These are phyloP conservation scores for Gadopsis bispinosus DNA, from an alignment of 2,797 vertebrate genomes.

Conservation along the genomic window DNA sequence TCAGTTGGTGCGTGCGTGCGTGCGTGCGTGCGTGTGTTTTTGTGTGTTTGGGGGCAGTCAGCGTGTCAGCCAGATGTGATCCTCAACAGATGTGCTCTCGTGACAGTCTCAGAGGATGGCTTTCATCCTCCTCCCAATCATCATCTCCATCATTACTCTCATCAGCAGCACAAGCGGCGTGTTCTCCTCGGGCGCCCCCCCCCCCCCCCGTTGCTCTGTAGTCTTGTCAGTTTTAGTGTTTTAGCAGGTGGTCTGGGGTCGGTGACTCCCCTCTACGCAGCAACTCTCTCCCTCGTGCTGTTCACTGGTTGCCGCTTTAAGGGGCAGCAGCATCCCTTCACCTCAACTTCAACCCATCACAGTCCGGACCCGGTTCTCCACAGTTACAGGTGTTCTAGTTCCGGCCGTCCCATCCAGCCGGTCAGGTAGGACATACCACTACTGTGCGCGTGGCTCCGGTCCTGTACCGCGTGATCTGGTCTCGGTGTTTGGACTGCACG, in stretches of 20 bases:
- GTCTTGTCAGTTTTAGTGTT: slow-evolving; percentile 8
- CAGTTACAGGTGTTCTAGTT: slow-evolving; percentile 60
- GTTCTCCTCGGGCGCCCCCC: not conserved
- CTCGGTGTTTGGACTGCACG: not conserved
- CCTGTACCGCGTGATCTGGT: slow-evolving; percentile 13
- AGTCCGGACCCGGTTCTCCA: not conserved
- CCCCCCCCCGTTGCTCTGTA: slow-evolving; percentile 26
- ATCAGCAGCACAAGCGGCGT: slow-evolving; percentile 34
- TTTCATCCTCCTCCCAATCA: slow-evolving; percentile 44
- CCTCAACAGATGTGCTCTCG: slow-evolving; percentile 65
- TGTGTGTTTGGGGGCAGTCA: slow-evolving; percentile 14
- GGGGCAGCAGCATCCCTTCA: not conserved
- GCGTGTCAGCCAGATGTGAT: slow-evolving; percentile 67
- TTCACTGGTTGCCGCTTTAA: not conserved
- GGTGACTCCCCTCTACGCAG: slow-evolving; percentile 36
- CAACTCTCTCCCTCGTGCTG: slow-evolving; percentile 26
- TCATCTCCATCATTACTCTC: slow-evolving; percentile 24
- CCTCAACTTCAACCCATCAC: slow-evolving; percentile 19
- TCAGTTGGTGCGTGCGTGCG: slow-evolving; percentile 37
- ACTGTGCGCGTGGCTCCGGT: slow-evolving; percentile 27
- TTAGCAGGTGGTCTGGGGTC: slow-evolving; percentile 35
- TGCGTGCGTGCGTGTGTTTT: slow-evolving; percentile 1
- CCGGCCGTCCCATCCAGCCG: slow-evolving; percentile 5
- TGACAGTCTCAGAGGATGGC: slow-evolving; percentile 47
- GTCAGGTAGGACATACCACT: slow-evolving; percentile 6